Evolutionary conservation across 2,113 vertebrate species (phyloP).

Genomic region (Chamaea fasciata): DNA sequence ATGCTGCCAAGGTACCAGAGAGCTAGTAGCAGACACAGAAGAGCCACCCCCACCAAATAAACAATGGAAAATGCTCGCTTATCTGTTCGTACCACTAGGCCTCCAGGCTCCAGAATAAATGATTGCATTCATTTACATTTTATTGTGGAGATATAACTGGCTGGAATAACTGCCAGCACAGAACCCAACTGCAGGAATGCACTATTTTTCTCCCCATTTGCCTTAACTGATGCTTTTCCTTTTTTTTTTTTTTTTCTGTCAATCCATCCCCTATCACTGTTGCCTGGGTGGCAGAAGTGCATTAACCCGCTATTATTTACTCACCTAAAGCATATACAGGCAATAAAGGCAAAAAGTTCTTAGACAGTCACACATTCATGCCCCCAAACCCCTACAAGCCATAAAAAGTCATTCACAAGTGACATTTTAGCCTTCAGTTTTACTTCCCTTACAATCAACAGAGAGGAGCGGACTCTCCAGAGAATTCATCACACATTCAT

Average conservation of each 20-base stretch:
- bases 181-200: background rate
- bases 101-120: conserved; percentile 49
- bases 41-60: conserved; percentile 28
- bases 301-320: background rate
- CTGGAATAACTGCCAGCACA: conserved; percentile 10
- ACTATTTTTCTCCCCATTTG: conserved; percentile 25
- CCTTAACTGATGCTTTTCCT: background rate
- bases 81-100: conserved; percentile 53
- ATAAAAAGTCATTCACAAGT: background rate
- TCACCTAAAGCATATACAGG: background rate
- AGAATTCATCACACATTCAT: accelerated
- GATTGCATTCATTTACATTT: conserved; percentile 63
- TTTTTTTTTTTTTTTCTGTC: background rate
- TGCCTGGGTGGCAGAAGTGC: background rate
- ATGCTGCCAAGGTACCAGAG: conserved; percentile 37
- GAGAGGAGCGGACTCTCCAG: background rate
- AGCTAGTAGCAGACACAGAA: background rate
- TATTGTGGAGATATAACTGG: conserved; percentile 35
- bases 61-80: conserved; percentile 59
- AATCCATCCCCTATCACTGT: background rate
- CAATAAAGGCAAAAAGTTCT: background rate
- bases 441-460: background rate
- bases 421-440: background rate
- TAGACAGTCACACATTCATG: background rate
- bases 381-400: background rate